Evolutionary conservation across 2,797 vertebrate genomes (phyloP).

Genomic region (Sparus aurata): DNA sequence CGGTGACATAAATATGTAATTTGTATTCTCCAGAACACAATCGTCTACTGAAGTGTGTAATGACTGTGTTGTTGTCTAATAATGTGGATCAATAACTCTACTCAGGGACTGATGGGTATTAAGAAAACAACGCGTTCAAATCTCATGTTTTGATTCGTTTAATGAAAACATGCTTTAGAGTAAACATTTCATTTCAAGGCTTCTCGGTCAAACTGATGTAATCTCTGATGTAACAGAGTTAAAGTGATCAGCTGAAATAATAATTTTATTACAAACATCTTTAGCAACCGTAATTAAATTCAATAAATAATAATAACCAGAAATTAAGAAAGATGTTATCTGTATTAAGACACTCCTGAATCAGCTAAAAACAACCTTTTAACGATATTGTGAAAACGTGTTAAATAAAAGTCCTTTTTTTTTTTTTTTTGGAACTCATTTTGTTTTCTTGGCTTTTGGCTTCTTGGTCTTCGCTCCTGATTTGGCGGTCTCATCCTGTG

Average conservation of each 20-base stretch:
- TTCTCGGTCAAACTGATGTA: neutral
- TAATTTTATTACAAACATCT: neutral
- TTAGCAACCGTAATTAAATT: neutral
- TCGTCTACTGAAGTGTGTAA: neutral
- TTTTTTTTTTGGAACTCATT: slow-evolving; percentile 67
- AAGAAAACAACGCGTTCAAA: neutral
- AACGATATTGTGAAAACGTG: neutral
- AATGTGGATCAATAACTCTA: neutral
- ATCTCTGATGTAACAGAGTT: neutral
- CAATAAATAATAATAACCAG: slow-evolving; percentile 16
- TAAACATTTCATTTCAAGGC: slow-evolving; percentile 28
- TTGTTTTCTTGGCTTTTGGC: slow-evolving; percentile 84
- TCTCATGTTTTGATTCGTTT: slow-evolving; percentile 20
- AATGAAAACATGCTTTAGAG: slow-evolving; percentile 40
- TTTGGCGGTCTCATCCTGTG: slow-evolving; percentile 83
- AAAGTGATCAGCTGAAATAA: neutral
- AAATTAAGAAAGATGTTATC: neutral
- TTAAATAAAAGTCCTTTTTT: slow-evolving; percentile 7
- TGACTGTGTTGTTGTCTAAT: neutral
- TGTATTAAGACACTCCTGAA: neutral
- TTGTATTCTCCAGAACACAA: neutral
- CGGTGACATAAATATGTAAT: neutral
- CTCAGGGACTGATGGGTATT: neutral
- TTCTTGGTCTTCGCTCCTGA: slow-evolving; percentile 80
- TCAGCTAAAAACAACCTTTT: slow-evolving; percentile 4